Percentiles rank a stretch among this genome's conserved stretches.
phyloP scores from a whole-genome alignment of 2,113 vertebrate species.

The Brachyhypopomus gauderio region DNA sequence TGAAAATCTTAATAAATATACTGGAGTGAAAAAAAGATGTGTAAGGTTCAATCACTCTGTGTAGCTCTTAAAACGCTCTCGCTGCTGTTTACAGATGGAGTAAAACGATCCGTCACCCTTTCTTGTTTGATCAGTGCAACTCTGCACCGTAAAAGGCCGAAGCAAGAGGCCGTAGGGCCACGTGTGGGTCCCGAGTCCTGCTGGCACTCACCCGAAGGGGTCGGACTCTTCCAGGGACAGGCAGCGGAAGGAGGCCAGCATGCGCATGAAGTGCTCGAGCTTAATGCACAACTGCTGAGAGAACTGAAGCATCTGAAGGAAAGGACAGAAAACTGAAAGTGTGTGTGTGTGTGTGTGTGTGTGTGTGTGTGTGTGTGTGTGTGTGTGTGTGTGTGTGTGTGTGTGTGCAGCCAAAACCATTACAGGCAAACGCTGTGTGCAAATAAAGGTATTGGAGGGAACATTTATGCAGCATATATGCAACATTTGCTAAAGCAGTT shows the following conservation, averaged over 20 bases:
- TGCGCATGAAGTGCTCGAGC: conserved; percentile 80
- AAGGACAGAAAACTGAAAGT: background rate
- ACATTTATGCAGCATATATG: too few relatives aligned
- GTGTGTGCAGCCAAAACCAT: background rate
- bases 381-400: background rate
- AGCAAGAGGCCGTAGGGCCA: too few relatives aligned
- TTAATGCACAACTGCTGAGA: conserved; percentile 81
- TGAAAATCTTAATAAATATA: too few relatives aligned
- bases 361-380: background rate
- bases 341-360: background rate
- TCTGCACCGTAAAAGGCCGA: too few relatives aligned
- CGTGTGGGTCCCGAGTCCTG: background rate
- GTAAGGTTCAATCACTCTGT: too few relatives aligned
- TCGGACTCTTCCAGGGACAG: conserved; percentile 76
- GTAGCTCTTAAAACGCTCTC: too few relatives aligned
- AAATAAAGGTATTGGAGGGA: too few relatives aligned
- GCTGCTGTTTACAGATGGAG: too few relatives aligned
- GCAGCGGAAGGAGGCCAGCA: conserved; percentile 70
- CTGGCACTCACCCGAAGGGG: conserved; percentile 71
- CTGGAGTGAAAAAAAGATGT: too few relatives aligned
- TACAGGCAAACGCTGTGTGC: background rate
- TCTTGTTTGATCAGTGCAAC: too few relatives aligned
- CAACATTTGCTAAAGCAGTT: too few relatives aligned
- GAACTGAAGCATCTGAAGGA: conserved; percentile 75
- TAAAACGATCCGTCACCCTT: too few relatives aligned